Percentiles rank a stretch among this genome's conserved stretches.
Evolutionary conservation across 2,797 vertebrate species (phyloP).

Genomic region (Anisognathus igniventris): DNA sequence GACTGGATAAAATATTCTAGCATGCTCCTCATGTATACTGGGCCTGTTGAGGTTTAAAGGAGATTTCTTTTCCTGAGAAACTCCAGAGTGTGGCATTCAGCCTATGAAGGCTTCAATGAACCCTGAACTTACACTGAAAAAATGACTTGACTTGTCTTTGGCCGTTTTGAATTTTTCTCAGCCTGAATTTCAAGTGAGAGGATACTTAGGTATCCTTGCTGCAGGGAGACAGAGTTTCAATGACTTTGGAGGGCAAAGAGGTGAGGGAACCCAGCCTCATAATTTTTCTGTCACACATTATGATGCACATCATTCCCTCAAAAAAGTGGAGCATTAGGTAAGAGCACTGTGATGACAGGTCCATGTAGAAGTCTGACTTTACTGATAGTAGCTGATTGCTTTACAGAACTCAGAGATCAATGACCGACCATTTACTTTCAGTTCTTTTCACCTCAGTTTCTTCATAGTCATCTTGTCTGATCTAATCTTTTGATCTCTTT

Average conservation of each 20-base stretch:
- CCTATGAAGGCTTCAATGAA: not conserved
- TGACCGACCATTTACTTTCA: not conserved
- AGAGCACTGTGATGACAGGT: not conserved
- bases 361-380: not conserved
- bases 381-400: not conserved
- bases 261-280: not conserved
- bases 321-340: not conserved
- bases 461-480: not conserved
- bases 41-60: not conserved
- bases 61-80: not conserved
- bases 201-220: not conserved
- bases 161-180: not conserved
- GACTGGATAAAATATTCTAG: not conserved
- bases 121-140: not conserved
- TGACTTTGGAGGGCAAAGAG: not conserved
- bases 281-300: not conserved
- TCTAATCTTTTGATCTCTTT: not conserved
- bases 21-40: not conserved
- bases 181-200: not conserved
- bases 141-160: not conserved
- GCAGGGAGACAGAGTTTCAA: not conserved
- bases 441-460: not conserved
- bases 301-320: not conserved
- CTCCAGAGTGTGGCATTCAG: not conserved
- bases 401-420: not conserved